Evolutionary conservation across 2,797 vertebrate genomes (phyloP).

Genomic region (Setipinna tenuifilis): DNA sequence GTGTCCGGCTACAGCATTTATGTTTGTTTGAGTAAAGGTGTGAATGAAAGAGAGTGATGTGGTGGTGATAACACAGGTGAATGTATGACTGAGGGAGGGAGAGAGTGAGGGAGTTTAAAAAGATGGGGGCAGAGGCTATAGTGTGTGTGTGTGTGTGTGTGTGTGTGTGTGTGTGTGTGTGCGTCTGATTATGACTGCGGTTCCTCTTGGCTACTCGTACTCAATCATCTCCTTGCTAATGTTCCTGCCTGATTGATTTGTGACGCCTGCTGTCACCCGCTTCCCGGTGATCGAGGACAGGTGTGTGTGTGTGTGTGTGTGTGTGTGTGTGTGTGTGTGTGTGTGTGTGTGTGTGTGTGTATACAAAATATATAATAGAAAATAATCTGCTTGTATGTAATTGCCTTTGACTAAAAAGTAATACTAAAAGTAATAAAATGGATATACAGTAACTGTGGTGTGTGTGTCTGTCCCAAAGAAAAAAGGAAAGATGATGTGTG

Average conservation of each 20-base stretch:
- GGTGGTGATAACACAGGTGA: too few species aligned
- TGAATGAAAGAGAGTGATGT: too few species aligned
- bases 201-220: conserved; percentile 56
- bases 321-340: neutral
- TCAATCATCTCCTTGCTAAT: conserved; percentile 59
- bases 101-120: neutral
- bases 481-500: too few species aligned
- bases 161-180: conserved; percentile 9
- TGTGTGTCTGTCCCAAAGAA: too few species aligned
- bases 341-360: neutral
- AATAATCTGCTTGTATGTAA: too few species aligned
- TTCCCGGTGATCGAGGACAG: neutral
- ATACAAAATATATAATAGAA: too few species aligned
- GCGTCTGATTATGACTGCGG: conserved; percentile 67
- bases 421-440: too few species aligned
- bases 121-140: too few species aligned
- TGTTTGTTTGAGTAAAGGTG: too few species aligned
- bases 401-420: too few species aligned
- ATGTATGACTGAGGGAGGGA: neutral
- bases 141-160: conserved; percentile 36
- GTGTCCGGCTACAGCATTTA: too few species aligned
- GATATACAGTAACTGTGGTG: too few species aligned
- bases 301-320: neutral
- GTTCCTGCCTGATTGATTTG: conserved; percentile 67
- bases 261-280: conserved; percentile 39